Conservation (phyloP, 2,797 vertebrate genomes). For the Phaenicophaeus curvirostris region DNA sequence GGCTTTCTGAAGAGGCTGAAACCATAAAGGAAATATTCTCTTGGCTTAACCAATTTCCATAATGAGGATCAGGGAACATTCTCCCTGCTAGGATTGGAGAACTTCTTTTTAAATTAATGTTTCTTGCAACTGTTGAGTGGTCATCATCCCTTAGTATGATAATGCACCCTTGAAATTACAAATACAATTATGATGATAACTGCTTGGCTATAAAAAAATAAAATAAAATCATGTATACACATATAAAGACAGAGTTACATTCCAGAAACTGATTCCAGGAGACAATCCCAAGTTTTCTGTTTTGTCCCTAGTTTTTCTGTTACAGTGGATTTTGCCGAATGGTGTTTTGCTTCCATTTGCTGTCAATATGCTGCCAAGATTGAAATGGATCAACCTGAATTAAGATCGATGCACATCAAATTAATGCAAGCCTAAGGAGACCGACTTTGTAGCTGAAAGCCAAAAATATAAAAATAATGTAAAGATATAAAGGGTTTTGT, state of each 20-base stretch:
- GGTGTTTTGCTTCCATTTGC: neutral
- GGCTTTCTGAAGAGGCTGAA: slow-evolving; percentile 25
- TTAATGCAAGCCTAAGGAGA: slow-evolving; percentile 1
- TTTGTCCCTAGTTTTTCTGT: neutral
- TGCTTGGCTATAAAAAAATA: slow-evolving; percentile 5
- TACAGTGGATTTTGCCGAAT: neutral
- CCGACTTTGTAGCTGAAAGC: neutral
- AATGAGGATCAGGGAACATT: slow-evolving; percentile 41
- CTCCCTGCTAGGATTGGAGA: slow-evolving; percentile 18
- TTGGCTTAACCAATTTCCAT: slow-evolving; percentile 49
- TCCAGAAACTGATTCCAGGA: neutral
- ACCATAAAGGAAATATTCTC: slow-evolving; percentile 16
- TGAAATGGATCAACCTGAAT: slow-evolving; percentile 4
- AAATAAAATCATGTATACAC: neutral
- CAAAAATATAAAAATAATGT: neutral
- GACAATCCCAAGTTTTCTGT: neutral
- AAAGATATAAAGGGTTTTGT: neutral
- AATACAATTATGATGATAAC: slow-evolving; percentile 6
- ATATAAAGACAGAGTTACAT: neutral
- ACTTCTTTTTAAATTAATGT: slow-evolving; percentile 42
- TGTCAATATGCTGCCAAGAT: neutral
- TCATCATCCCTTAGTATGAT: slow-evolving; percentile 19
- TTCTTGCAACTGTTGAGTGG: slow-evolving; percentile 10
- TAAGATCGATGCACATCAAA: slow-evolving; percentile 7
- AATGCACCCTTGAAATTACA: slow-evolving; percentile 35